Evolutionary conservation across 2,888 invertebrate species (phyloP), one percentile per base, ranked within the genome.

Genomic region (Plebejus melissa): DNA sequence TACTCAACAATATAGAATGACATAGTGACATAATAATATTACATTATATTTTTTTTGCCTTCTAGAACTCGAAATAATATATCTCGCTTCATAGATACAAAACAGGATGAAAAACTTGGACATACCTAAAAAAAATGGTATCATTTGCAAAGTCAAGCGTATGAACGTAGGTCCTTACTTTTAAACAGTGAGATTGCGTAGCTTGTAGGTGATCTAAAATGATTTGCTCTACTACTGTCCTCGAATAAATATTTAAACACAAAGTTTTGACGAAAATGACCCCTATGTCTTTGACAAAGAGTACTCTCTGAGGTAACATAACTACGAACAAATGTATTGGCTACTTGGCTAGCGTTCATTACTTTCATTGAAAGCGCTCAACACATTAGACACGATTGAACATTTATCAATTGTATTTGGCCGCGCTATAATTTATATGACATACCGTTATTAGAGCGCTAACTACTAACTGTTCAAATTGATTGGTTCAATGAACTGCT

Each of bases 401-500:
- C 65, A 65, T 13, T 28, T 36, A 65, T 36, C 65, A 65, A 65
- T 65, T 65, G 65, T 65, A 36, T 65, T 32, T 16, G 16, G 65
- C 22, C 60, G 60, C 60, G 16, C 65, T 36, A 65, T 65, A 65
- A 65, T 65, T 65, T 65, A 65, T 65, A 13, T 28, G 28, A 60
- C 60, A 11, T 60, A 28, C 65, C 65, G 65, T 65, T 65, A 65
- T 32, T 4, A 65, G 32, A 16, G 65, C 13, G 65, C 65, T 32
- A 36, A 36, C 11, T 65, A 65, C 36, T 65, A 32, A 65, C 65
- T 65, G 65, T 65, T 65, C 13, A 65, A 32, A 65, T 65, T 65
- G 32, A 65, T 65, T 65, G 36, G 65, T 65, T 65, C 65, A 65
- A 65, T 65, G 65, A 65, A 65, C 65, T 65, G 58, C 9, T 65